phyloP scores from a whole-genome alignment of 2,797 vertebrate genomes.

The Huso huso region DNA sequence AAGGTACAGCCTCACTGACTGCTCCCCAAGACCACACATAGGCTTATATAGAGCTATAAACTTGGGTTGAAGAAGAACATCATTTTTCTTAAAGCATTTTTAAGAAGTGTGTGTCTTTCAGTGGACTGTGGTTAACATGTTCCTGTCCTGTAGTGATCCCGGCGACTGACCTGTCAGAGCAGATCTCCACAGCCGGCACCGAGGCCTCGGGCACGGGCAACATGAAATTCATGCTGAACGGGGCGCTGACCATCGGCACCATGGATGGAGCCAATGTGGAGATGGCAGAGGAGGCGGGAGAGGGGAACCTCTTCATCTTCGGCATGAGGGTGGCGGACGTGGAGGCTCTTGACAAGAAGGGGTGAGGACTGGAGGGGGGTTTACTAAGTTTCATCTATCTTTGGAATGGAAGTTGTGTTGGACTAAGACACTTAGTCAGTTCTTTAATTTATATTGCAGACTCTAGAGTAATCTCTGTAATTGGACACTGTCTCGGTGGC shows the following conservation, averaged over 20 bases:
- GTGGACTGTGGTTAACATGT: too few relatives aligned
- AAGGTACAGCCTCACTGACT: conserved; percentile 56
- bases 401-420: neutral
- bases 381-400: neutral
- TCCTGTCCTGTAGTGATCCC: conserved; percentile 73
- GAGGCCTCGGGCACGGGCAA: conserved; percentile 92
- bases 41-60: neutral
- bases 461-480: too few relatives aligned
- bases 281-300: conserved; percentile 91
- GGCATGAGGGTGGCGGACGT: conserved; percentile 89
- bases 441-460: too few relatives aligned
- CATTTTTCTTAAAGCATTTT: neutral
- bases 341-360: conserved; percentile 69
- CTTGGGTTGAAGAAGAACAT: too few relatives aligned
- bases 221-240: conserved; percentile 98
- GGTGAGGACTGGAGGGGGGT: conserved; percentile 49
- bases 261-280: conserved; percentile 97
- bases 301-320: conserved; percentile 92
- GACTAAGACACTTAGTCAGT: too few relatives aligned
- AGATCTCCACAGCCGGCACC: conserved; percentile 92
- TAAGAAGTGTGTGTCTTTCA: neutral
- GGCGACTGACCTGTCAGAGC: conserved; percentile 88
- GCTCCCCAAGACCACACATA: too few relatives aligned
- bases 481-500: too few relatives aligned
- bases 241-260: conserved; percentile 90